Conservation (phyloP, 2,113 vertebrate genomes). For the Hyaena hyaena region DNA sequence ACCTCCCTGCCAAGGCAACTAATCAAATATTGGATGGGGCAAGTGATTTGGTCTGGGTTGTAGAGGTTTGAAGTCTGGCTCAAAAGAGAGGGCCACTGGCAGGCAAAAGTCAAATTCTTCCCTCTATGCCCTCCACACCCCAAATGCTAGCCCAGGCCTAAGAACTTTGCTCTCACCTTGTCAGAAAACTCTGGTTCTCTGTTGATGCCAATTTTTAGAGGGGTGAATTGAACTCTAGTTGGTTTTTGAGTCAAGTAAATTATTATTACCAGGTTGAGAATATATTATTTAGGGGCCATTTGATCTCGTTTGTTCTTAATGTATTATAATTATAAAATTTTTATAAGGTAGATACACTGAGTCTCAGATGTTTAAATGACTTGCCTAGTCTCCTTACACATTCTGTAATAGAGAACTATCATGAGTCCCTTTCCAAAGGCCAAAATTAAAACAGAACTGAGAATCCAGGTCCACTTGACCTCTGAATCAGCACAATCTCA, state of each 20-base stretch:
- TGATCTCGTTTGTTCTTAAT: slow-evolving; percentile 39
- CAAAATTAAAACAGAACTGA: slow-evolving; percentile 18
- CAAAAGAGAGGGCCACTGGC: slow-evolving; percentile 2
- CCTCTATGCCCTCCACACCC: neutral
- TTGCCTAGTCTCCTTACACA: slow-evolving; percentile 11
- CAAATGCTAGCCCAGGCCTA: neutral
- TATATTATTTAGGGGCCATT: slow-evolving; percentile 16
- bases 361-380: slow-evolving; percentile 39
- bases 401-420: slow-evolving; percentile 38
- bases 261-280: slow-evolving; percentile 51
- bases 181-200: neutral
- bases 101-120: neutral
- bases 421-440: neutral
- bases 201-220: neutral
- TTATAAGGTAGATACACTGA: slow-evolving; percentile 49
- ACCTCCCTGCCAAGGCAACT: neutral
- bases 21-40: neutral
- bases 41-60: neutral
- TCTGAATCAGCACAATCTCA: slow-evolving; percentile 27
- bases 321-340: slow-evolving; percentile 16
- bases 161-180: neutral
- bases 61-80: neutral
- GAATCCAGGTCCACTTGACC: neutral
- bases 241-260: slow-evolving; percentile 32
- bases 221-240: neutral